Evolutionary conservation across 64 coral and sea anemone species (phyloP).

Genomic region (Porites lutea): DNA sequence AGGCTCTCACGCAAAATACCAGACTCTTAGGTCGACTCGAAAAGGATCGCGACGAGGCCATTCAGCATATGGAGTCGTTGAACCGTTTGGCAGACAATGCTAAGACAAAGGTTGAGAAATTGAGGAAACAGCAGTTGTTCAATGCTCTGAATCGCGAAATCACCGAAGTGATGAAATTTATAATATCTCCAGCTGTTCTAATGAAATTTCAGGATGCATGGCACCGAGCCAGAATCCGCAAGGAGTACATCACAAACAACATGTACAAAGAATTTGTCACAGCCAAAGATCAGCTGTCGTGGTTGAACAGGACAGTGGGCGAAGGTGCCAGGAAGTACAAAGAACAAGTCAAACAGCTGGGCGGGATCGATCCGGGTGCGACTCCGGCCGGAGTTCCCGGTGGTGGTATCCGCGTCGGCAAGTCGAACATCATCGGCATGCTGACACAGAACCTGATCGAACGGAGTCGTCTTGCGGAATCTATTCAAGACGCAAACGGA

Average conservation of each 20-base stretch:
- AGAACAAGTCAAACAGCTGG: neutral
- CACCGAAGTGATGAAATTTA: neutral
- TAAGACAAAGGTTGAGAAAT: neutral
- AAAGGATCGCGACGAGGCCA: neutral
- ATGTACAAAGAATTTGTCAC: neutral
- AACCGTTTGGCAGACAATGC: too few relatives aligned
- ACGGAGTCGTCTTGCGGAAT: neutral
- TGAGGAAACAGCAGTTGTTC: neutral
- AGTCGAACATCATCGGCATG: neutral
- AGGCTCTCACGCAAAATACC: neutral
- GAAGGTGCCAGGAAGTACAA: neutral
- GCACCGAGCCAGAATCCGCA: neutral
- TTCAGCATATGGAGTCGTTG: neutral
- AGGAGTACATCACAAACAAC: neutral
- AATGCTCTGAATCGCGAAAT: neutral
- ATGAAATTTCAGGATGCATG: neutral
- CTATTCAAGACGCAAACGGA: neutral
- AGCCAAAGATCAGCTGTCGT: neutral
- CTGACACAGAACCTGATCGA: neutral
- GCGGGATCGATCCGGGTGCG: neutral
- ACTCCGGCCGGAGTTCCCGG: neutral
- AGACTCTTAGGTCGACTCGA: neutral
- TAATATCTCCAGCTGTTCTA: neutral
- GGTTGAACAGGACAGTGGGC: neutral
- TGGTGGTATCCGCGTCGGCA: neutral